phyloP scores from a whole-genome alignment of 1,140 invertebrate species.

The Drosophila santomea region DNA sequence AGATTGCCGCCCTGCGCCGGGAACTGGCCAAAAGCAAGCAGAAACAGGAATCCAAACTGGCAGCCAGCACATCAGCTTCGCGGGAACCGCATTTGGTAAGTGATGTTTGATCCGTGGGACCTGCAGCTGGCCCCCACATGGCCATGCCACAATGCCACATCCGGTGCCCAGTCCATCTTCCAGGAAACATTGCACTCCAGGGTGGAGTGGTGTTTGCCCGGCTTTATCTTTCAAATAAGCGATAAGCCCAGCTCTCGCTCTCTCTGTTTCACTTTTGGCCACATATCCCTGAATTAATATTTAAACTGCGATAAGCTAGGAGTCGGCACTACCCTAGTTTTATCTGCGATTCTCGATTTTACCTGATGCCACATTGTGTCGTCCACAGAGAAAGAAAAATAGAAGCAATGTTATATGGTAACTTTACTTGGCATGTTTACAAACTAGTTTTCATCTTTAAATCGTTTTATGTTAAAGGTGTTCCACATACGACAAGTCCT shows the following conservation, averaged over 20 bases:
- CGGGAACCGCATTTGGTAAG: slow-evolving; percentile 22
- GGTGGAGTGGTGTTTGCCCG: slow-evolving; percentile 32
- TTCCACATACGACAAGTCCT: too few relatives aligned
- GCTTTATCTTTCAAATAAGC: slow-evolving; percentile 14
- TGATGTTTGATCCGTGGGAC: slow-evolving; percentile 15
- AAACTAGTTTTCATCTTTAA: not conserved
- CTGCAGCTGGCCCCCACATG: slow-evolving; percentile 6
- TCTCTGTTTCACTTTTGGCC: slow-evolving; percentile 5
- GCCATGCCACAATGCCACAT: slow-evolving; percentile 10
- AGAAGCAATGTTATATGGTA: not conserved
- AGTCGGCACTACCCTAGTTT: slow-evolving; percentile 34
- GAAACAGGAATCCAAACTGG: slow-evolving; percentile 6
- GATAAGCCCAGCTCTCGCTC: slow-evolving; percentile 10
- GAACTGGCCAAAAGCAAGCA: slow-evolving; percentile 63
- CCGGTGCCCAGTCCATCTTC: slow-evolving; percentile 23
- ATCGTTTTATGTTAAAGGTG: too few relatives aligned
- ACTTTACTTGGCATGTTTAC: not conserved
- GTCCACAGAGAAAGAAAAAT: slow-evolving; percentile 1
- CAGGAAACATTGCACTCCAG: slow-evolving; percentile 20
- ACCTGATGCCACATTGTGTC: slow-evolving; percentile 48
- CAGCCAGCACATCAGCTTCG: slow-evolving; percentile 6
- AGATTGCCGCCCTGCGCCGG: slow-evolving; percentile 74
- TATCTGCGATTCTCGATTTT: slow-evolving; percentile 43
- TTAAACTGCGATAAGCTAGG: slow-evolving; percentile 76
- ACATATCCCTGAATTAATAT: slow-evolving; percentile 80